phyloP scores from a whole-genome alignment of 2,888 invertebrate species.

The Nomada goodeniana region DNA sequence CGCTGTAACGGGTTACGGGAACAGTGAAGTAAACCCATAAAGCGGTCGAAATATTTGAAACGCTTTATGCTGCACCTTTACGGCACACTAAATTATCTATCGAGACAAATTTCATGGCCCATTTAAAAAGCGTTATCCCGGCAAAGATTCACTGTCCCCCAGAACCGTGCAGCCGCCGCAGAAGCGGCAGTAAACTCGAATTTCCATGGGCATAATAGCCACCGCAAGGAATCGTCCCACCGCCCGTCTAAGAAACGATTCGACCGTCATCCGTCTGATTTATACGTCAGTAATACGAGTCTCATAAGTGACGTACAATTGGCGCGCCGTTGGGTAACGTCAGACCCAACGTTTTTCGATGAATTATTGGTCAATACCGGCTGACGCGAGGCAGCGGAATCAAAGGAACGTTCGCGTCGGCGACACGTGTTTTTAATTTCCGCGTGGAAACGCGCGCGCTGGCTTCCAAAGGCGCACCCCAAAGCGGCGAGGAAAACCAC shows the following conservation, averaged over 20 bases:
- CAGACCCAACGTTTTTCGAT: background rate
- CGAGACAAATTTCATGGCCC: background rate
- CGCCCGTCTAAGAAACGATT: background rate
- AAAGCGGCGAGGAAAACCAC: conserved; percentile 22
- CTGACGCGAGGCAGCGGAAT: conserved; percentile 30
- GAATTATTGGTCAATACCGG: conserved; percentile 17
- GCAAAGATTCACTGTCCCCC: background rate
- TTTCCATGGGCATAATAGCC: background rate
- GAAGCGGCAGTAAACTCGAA: background rate
- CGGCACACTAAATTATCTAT: background rate
- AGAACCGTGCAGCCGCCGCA: background rate
- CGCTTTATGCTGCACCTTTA: background rate
- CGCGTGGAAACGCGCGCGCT: conserved; percentile 38
- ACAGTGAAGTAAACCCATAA: background rate
- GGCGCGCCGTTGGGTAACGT: background rate
- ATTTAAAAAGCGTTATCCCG: background rate
- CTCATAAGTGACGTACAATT: background rate
- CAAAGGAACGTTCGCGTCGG: conserved; percentile 39
- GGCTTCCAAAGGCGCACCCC: conserved; percentile 29
- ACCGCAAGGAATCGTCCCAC: background rate
- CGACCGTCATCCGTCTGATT: background rate
- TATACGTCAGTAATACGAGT: background rate
- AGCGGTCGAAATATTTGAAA: background rate
- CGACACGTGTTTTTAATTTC: conserved; percentile 56
- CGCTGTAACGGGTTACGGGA: too few species aligned